Evolutionary conservation across 1,140 invertebrate genomes (phyloP).

Genomic region (Cherax destructor): DNA sequence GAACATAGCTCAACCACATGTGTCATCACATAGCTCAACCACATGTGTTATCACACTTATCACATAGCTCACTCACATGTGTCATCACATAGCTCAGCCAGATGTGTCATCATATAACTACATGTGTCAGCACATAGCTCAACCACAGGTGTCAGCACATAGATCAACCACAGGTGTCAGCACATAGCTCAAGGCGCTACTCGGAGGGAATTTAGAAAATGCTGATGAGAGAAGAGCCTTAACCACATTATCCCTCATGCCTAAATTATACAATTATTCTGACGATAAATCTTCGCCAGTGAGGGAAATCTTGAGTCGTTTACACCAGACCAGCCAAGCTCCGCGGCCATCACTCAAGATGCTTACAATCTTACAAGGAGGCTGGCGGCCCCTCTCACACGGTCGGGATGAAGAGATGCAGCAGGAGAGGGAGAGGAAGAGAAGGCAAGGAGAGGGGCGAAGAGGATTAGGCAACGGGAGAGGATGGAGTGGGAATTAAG

Average conservation of each 20-base stretch:
- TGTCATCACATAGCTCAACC: too few relatives aligned
- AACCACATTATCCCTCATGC: not conserved
- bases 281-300: slow-evolving; percentile 5
- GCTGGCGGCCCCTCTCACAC: not conserved
- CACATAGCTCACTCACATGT: too few relatives aligned
- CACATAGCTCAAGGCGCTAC: not conserved
- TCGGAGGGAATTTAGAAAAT: not conserved
- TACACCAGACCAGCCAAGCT: not conserved
- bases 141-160: not conserved
- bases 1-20: too few relatives aligned
- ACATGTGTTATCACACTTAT: too few relatives aligned
- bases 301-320: slow-evolving; percentile 21
- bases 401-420: not conserved
- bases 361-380: not conserved
- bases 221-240: slow-evolving; percentile 4
- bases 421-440: too few relatives aligned
- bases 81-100: too few relatives aligned
- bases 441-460: not conserved
- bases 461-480: not conserved
- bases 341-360: not conserved
- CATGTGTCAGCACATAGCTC: too few relatives aligned
- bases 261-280: slow-evolving; percentile 42
- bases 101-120: not conserved
- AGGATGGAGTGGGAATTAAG: not conserved
- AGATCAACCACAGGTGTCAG: not conserved